A percentile compares a stretch with the other conserved stretches of the same genome.
phyloP scores from a whole-genome alignment of 2,797 vertebrate genomes.

The Salarias fasciatus region DNA sequence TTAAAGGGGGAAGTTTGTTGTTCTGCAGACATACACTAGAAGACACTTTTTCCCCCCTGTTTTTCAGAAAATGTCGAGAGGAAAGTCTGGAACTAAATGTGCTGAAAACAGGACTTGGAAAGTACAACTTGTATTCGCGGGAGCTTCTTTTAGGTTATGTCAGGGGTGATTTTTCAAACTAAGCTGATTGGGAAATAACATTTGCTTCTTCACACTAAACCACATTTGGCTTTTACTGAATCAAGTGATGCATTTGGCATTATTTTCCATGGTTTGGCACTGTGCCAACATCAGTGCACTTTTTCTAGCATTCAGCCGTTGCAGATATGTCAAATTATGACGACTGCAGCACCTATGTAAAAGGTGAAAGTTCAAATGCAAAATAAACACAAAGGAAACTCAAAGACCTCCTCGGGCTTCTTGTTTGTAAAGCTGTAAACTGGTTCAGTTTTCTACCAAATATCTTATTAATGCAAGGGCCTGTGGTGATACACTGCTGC shows the following conservation, averaged over 20 bases:
- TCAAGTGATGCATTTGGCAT: too few species aligned
- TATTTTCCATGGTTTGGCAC: too few species aligned
- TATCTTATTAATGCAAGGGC: conserved; percentile 21
- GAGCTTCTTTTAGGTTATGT: conserved; percentile 15
- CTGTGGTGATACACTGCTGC: background rate
- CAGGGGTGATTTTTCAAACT: conserved; percentile 17
- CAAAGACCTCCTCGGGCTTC: conserved; percentile 6
- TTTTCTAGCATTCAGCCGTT: too few species aligned
- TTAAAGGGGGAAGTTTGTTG: conserved; percentile 20
- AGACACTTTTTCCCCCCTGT: conserved; percentile 18
- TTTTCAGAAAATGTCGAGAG: conserved; percentile 32
- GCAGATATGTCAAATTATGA: too few species aligned
- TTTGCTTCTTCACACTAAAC: conserved; percentile 5
- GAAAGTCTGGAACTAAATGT: conserved; percentile 3
- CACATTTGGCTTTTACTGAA: background rate
- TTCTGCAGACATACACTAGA: conserved; percentile 23
- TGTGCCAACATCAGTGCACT: too few species aligned
- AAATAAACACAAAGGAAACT: background rate
- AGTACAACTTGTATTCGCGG: background rate
- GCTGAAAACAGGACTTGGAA: conserved; percentile 6
- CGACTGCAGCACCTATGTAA: too few species aligned
- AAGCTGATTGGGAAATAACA: conserved; percentile 4
- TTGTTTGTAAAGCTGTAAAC: conserved; percentile 25
- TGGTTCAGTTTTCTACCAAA: conserved; percentile 27
- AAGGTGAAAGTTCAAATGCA: conserved; percentile 31